Evolutionary conservation across 2,113 vertebrate genomes (phyloP).

Genomic region (Melanerpes formicivorus): DNA sequence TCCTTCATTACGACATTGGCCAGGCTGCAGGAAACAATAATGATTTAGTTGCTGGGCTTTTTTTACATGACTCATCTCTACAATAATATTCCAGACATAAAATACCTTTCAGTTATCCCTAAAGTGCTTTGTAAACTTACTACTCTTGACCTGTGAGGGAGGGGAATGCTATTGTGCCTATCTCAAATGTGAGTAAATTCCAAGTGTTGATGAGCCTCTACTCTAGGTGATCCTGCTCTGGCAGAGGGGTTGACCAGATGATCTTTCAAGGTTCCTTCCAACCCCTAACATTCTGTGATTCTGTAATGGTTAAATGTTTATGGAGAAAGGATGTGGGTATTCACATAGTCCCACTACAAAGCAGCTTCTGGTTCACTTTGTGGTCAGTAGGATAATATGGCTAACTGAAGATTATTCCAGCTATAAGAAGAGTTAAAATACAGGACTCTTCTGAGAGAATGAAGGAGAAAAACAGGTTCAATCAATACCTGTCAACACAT

Average conservation of each 20-base stretch:
- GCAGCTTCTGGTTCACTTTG: neutral
- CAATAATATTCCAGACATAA: neutral
- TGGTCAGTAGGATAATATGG: neutral
- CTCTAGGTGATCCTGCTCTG: too few relatives aligned
- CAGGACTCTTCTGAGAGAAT: neutral
- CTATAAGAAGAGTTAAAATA: constrained; percentile 3
- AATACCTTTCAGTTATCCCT: neutral
- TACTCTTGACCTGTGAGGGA: neutral
- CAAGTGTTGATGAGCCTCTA: neutral
- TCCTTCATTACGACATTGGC: constrained; percentile 24
- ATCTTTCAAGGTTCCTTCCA: too few relatives aligned
- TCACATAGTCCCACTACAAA: neutral
- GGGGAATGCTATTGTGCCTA: neutral
- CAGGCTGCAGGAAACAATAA: constrained; percentile 14
- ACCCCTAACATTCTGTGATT: too few relatives aligned
- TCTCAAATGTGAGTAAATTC: neutral
- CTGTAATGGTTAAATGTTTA: neutral
- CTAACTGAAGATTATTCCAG: neutral
- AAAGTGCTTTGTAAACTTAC: neutral
- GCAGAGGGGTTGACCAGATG: too few relatives aligned
- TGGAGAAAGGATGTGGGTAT: neutral
- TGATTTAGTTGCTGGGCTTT: neutral
- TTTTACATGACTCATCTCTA: neutral
- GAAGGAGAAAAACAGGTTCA: neutral
- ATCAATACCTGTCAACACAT: neutral